phyloP scores from a whole-genome alignment of 1,140 invertebrate species.

The Lepeophtheirus salmonis region DNA sequence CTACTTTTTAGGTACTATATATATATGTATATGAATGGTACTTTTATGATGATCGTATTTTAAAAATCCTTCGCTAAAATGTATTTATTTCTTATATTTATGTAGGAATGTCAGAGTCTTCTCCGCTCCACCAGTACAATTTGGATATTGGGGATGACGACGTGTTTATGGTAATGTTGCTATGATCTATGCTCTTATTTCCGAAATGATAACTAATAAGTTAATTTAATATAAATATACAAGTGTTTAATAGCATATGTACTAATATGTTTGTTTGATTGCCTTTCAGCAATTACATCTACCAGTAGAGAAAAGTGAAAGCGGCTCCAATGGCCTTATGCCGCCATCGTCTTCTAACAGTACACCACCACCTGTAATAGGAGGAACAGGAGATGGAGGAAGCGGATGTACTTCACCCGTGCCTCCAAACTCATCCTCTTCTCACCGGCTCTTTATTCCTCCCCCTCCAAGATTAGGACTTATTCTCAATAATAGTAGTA shows the following conservation, averaged over 20 bases:
- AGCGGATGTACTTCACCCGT: no score
- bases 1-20: no score
- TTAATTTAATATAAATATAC: no score
- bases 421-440: background rate
- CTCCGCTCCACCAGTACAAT: conserved; percentile 33
- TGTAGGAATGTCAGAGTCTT: conserved; percentile 30
- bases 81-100: conserved; percentile 17
- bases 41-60: no score
- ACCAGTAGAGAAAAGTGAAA: background rate
- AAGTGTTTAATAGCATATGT: no score
- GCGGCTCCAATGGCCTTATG: background rate
- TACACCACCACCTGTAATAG: background rate
- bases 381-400: no score
- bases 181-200: conserved; percentile 6
- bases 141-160: conserved; percentile 56
- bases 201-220: no score
- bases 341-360: no score
- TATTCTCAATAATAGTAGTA: background rate
- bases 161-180: conserved; percentile 55
- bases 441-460: background rate
- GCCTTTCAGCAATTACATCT: conserved; percentile 15
- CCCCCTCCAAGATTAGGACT: background rate
- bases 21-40: no score
- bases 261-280: no score
- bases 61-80: background rate